Percentiles rank a stretch among this genome's conserved stretches.
Conservation (phyloP, 2,888 invertebrate species). For the Caenorhabditis afra region DNA sequence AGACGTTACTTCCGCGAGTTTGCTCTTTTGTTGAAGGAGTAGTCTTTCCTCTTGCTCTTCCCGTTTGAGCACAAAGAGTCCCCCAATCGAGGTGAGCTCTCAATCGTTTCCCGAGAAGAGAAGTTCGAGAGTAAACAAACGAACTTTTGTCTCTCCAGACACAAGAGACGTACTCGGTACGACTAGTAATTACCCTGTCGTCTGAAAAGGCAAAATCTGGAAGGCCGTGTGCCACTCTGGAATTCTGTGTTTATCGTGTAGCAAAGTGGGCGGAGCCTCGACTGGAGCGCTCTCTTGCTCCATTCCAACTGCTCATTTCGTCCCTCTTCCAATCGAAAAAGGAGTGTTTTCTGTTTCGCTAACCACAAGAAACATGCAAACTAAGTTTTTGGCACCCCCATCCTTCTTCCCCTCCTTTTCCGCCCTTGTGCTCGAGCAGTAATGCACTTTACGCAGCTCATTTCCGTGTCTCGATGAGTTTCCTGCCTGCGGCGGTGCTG, state of each 20-base stretch:
- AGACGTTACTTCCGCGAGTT: conserved; percentile 36
- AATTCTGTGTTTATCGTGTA: conserved; percentile 8
- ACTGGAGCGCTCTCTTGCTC: conserved; percentile 14
- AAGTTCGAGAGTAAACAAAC: conserved; percentile 13
- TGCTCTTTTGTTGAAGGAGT: conserved; percentile 26
- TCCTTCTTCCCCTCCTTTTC: not conserved
- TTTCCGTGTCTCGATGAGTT: conserved; percentile 45
- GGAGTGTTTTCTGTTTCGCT: conserved; percentile 17
- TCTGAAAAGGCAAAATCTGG: not conserved
- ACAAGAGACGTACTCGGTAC: not conserved
- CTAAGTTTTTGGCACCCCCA: conserved; percentile 44
- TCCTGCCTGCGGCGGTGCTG: conserved; percentile 1
- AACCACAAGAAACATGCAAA: conserved; percentile 14
- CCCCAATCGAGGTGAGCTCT: conserved; percentile 1
- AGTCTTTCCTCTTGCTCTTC: conserved; percentile 34
- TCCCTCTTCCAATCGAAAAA: not conserved
- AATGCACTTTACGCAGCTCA: conserved; percentile 38
- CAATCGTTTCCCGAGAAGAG: conserved; percentile 25
- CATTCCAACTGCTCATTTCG: conserved; percentile 19
- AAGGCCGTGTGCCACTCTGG: conserved; percentile 2
- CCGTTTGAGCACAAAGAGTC: conserved; percentile 13
- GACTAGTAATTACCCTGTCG: conserved; percentile 6
- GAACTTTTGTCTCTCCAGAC: not conserved
- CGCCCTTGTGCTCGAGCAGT: conserved; percentile 32
- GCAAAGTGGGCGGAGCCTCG: conserved; percentile 22